Conservation (phyloP, 2,113 vertebrate species). For the Tetrao urogallus region DNA sequence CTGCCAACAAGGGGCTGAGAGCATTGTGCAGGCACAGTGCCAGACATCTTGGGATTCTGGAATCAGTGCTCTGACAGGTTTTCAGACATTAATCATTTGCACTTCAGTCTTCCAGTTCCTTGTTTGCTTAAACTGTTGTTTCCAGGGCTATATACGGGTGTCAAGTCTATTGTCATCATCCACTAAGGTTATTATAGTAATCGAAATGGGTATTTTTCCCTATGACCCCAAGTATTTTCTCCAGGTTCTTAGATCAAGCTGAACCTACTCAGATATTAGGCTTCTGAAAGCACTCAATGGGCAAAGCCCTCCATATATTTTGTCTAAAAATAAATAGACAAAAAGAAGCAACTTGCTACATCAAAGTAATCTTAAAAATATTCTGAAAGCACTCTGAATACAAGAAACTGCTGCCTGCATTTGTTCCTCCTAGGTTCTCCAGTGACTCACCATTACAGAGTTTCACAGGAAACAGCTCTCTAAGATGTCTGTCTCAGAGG, state of each 20-base stretch:
- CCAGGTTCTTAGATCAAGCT: not conserved
- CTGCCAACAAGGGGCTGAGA: not conserved
- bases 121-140: not conserved
- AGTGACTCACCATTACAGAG: not conserved
- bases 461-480: not conserved
- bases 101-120: not conserved
- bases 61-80: not conserved
- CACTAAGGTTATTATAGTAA: not conserved
- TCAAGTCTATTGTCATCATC: not conserved
- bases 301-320: not conserved
- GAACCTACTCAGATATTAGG: not conserved
- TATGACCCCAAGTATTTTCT: not conserved
- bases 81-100: not conserved
- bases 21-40: not conserved
- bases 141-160: not conserved
- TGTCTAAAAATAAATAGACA: not conserved
- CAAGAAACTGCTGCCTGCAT: not conserved
- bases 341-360: not conserved
- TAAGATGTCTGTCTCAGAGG: not conserved
- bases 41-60: not conserved
- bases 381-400: not conserved
- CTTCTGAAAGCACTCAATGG: not conserved
- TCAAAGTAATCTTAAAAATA: not conserved
- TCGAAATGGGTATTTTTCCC: not conserved
- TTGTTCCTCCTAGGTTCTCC: not conserved